Percentiles rank a stretch among this genome's conserved stretches.
Conservation (phyloP, 2,113 vertebrate species). For the Salvator merianae region DNA sequence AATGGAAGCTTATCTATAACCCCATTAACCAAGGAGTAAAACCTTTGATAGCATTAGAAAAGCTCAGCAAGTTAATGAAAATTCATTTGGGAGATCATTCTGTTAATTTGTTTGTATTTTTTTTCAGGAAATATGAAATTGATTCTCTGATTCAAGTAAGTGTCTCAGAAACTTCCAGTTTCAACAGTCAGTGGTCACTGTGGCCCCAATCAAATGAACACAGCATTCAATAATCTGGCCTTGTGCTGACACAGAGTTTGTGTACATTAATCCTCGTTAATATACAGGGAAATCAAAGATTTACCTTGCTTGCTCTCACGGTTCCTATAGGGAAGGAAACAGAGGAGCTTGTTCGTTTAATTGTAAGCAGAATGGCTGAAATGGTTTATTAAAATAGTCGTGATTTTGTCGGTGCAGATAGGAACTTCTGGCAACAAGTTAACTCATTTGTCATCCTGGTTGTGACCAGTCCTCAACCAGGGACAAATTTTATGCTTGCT, state of each 20-base stretch:
- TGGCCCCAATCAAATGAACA: background rate
- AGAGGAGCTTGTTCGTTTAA: background rate
- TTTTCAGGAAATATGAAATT: conserved; percentile 69
- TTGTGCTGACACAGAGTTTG: background rate
- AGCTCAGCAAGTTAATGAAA: background rate
- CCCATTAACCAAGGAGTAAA: background rate
- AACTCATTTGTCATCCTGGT: background rate
- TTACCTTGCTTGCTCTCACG: background rate
- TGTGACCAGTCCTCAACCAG: background rate
- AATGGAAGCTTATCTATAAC: background rate
- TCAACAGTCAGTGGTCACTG: rapidly evolving
- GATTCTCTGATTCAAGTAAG: conserved; percentile 70
- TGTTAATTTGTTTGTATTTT: conserved; percentile 25
- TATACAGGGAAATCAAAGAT: background rate
- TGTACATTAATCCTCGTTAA: background rate
- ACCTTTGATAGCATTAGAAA: background rate
- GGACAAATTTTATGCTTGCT: background rate
- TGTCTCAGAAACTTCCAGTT: background rate
- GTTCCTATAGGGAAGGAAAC: background rate
- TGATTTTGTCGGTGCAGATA: background rate
- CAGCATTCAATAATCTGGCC: background rate
- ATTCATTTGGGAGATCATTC: background rate
- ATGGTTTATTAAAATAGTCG: background rate
- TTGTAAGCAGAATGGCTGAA: background rate
- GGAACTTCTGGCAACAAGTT: too few species aligned